Evolutionary conservation across 2,113 vertebrate species (phyloP).

Genomic region (Mus pahari): DNA sequence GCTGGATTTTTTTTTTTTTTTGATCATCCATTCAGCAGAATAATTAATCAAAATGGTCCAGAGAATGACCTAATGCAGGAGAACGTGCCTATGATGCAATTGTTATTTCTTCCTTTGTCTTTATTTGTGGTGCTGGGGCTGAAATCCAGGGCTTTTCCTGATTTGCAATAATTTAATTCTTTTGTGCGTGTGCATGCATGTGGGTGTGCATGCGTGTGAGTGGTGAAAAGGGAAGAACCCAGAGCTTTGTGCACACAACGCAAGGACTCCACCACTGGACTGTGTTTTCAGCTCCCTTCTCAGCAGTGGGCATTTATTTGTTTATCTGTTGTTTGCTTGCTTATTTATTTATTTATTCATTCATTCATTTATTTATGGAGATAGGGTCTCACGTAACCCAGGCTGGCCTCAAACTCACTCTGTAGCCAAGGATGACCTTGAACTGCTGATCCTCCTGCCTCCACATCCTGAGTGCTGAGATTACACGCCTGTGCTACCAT

Average conservation of each 20-base stretch:
- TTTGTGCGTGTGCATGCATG: not conserved
- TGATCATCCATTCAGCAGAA: not conserved
- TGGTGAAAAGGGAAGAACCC: not conserved
- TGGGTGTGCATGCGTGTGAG: too few relatives aligned
- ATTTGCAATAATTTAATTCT: not conserved
- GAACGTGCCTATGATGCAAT: not conserved
- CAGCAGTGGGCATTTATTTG: not conserved
- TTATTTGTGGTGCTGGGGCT: not conserved
- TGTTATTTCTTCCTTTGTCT: not conserved
- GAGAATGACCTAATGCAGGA: not conserved
- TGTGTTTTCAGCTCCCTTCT: not conserved
- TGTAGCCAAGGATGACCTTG: not conserved
- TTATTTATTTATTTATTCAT: not conserved
- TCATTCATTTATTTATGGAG: not conserved
- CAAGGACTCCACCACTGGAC: not conserved
- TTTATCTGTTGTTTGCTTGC: not conserved
- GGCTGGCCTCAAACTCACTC: not conserved
- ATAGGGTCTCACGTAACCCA: not conserved
- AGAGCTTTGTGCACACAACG: not conserved
- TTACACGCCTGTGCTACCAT: not conserved
- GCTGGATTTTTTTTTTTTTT: not conserved
- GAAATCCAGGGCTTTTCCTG: not conserved
- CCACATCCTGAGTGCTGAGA: not conserved
- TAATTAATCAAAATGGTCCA: conserved; percentile 23
- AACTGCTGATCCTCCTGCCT: not conserved